A percentile compares a stretch with the other conserved stretches of the same genome.
Conservation (phyloP, 1,140 invertebrate species). For the Lordiphosa mommai region DNA sequence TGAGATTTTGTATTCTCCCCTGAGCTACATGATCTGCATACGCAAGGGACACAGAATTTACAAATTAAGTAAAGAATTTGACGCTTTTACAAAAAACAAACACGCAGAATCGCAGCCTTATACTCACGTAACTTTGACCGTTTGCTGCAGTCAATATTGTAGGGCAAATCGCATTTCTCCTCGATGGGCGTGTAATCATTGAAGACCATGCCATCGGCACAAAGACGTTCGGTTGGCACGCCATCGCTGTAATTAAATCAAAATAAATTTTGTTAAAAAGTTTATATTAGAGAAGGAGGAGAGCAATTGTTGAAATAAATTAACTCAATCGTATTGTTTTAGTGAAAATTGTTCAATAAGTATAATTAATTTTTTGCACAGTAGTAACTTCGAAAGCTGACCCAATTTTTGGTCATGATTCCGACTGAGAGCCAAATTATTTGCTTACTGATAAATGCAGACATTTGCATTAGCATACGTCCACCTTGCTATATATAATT, state of each 20-base stretch:
- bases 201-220: slow-evolving; percentile 95
- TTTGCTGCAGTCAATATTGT: slow-evolving; percentile 90
- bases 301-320: no score
- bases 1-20: slow-evolving; percentile 15
- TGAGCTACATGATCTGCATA: slow-evolving; percentile 42
- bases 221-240: slow-evolving; percentile 87
- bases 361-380: no score
- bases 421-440: no score
- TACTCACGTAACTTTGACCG: slow-evolving; percentile 89
- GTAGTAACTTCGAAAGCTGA: no score
- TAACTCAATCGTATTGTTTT: no score
- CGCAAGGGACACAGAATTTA: slow-evolving; percentile 23
- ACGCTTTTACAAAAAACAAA: not conserved
- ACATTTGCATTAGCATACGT: no score
- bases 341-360: no score
- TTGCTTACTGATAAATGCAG: no score
- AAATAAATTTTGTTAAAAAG: not conserved
- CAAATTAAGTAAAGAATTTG: slow-evolving; percentile 18
- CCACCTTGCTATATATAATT: no score
- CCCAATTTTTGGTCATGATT: no score
- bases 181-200: slow-evolving; percentile 90
- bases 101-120: not conserved
- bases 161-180: slow-evolving; percentile 93
- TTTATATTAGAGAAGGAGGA: not conserved
- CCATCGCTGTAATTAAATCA: slow-evolving; percentile 81